Conservation (phyloP, 2,113 vertebrate genomes). For the Anser brachyrhynchus region DNA sequence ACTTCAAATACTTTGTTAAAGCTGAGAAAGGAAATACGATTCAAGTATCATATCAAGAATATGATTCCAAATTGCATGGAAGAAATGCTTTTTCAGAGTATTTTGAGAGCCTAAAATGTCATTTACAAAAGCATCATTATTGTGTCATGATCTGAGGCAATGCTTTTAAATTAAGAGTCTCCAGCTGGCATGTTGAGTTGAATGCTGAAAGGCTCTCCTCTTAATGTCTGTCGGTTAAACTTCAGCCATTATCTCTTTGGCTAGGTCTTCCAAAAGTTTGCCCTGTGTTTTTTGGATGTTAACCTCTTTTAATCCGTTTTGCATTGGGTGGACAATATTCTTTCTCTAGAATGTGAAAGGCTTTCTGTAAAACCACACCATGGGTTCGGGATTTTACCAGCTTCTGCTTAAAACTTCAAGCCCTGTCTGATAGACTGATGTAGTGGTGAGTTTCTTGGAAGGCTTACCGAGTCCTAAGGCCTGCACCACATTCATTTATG, state of each 20-base stretch:
- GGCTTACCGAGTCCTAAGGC: neutral
- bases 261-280: neutral
- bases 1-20: neutral
- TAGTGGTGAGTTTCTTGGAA: neutral
- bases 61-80: neutral
- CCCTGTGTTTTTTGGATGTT: neutral
- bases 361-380: neutral
- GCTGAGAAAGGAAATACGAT: neutral
- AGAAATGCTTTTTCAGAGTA: neutral
- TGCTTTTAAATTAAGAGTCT: neutral
- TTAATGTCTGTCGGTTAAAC: neutral
- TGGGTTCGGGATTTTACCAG: neutral
- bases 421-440: neutral
- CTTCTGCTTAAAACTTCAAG: neutral
- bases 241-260: neutral
- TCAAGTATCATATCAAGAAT: too few species aligned
- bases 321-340: neutral
- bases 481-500: neutral
- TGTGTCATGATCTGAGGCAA: neutral
- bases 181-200: neutral
- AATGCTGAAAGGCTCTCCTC: neutral
- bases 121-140: neutral
- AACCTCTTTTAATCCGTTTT: neutral
- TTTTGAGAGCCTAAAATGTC: neutral
- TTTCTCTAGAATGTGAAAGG: neutral